Evolutionary conservation across 2,113 vertebrate genomes (phyloP).

Genomic region (Pelusios castaneus): DNA sequence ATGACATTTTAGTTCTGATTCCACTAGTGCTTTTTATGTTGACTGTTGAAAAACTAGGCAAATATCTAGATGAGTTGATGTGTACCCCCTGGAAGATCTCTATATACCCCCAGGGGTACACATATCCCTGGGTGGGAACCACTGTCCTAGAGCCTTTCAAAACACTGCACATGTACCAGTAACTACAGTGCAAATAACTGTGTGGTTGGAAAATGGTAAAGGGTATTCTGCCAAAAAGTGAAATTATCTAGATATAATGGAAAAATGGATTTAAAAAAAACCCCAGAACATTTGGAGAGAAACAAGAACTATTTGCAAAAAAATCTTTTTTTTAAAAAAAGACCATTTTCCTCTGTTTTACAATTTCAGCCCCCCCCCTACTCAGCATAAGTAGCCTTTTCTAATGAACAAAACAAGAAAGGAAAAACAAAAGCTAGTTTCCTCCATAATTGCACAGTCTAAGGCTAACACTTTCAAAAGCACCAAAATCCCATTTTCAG

Average conservation of each 20-base stretch:
- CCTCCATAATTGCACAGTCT: neutral
- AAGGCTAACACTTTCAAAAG: neutral
- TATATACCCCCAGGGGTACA: too few relatives aligned
- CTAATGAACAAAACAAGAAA: neutral
- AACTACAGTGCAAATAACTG: neutral
- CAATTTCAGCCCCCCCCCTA: too few relatives aligned
- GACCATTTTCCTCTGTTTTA: neutral
- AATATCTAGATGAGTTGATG: too few relatives aligned
- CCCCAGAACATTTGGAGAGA: neutral
- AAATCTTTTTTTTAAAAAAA: neutral
- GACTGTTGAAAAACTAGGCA: too few relatives aligned
- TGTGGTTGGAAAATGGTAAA: neutral
- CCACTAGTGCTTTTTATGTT: too few relatives aligned
- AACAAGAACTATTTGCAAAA: neutral
- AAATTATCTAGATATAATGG: neutral
- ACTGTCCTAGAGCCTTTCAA: neutral
- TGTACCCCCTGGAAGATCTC: too few relatives aligned
- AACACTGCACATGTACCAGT: neutral
- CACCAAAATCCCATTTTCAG: neutral
- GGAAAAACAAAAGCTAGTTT: neutral
- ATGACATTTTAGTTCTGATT: too few relatives aligned
- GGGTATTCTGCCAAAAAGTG: neutral
- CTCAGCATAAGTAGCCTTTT: neutral
- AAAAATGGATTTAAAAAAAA: neutral
- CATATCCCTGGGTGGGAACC: too few relatives aligned